A percentile compares a stretch with the other conserved stretches of the same genome.
These are phyloP conservation scores for Sesamia nonagrioides DNA, from an alignment of 1,140 invertebrate genomes.

Conservation along the genomic window DNA sequence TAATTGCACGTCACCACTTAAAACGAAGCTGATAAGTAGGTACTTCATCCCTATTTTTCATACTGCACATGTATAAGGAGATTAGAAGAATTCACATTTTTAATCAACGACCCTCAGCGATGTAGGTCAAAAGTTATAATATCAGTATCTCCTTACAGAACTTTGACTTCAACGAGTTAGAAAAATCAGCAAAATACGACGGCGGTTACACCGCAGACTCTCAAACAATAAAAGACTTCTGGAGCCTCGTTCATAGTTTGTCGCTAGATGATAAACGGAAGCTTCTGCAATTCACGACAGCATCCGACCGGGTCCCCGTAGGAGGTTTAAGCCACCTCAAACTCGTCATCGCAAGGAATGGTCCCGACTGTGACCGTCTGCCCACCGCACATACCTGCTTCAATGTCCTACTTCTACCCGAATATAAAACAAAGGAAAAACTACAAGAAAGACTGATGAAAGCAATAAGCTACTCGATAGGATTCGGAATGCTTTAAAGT, in stretches of 20 bases:
- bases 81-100: no score
- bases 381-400: constrained; percentile 98
- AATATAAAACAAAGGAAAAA: constrained; percentile 95
- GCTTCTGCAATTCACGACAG: constrained; percentile 97
- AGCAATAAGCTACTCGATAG: constrained; percentile 96
- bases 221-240: constrained; percentile 96
- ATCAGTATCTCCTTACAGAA: constrained; percentile 80
- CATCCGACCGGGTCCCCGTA: constrained; percentile 97
- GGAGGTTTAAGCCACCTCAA: constrained; percentile 96
- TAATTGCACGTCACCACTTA: no score
- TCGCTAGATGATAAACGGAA: constrained; percentile 95
- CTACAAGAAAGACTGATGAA: constrained; percentile 95
- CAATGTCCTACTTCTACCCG: constrained; percentile 97
- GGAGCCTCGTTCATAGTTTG: constrained; percentile 97
- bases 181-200: constrained; percentile 97
- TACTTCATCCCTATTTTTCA: no score
- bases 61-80: no score
- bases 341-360: constrained; percentile 93
- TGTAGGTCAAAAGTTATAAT: no score
- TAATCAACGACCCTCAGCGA: no score
- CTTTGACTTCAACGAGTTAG: constrained; percentile 97
- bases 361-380: constrained; percentile 93
- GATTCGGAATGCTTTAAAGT: constrained; percentile 95
- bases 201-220: constrained; percentile 95
- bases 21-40: no score